phyloP scores from a whole-genome alignment of 2,113 vertebrate genomes.

The Alethe diademata region DNA sequence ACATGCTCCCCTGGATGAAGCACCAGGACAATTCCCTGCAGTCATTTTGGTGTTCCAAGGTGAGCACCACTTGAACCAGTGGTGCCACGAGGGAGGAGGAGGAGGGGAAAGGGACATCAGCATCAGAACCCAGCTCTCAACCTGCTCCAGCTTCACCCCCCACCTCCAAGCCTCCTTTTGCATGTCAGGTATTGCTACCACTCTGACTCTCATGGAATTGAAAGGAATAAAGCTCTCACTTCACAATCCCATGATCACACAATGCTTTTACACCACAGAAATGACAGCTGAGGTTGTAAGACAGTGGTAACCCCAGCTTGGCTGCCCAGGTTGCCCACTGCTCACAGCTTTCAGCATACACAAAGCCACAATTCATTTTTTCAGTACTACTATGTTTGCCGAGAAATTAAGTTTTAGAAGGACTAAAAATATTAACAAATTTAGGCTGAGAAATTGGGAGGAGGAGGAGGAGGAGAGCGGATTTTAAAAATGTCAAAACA shows the following conservation, averaged over 20 bases:
- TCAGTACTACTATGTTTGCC: background rate
- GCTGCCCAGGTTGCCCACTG: background rate
- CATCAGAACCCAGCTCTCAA: background rate
- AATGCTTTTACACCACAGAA: background rate
- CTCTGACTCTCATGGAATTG: background rate
- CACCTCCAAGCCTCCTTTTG: background rate
- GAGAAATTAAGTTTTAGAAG: background rate
- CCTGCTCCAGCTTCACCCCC: background rate
- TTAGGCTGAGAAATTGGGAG: conserved; percentile 5
- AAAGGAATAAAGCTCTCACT: background rate
- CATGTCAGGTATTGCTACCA: no score
- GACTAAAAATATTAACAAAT: conserved; percentile 50
- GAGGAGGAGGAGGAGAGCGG: background rate
- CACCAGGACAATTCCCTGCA: background rate
- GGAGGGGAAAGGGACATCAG: background rate
- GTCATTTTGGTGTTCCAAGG: fast-evolving
- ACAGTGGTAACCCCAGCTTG: background rate
- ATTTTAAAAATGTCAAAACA: conserved; percentile 67
- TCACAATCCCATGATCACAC: background rate
- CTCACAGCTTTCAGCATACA: background rate
- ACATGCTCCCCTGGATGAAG: fast-evolving
- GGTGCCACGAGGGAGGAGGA: background rate
- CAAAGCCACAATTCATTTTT: background rate
- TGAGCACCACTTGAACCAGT: background rate
- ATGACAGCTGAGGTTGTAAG: background rate